A percentile compares a stretch with the other conserved stretches of the same genome.
Evolutionary conservation across 2,113 vertebrate species (phyloP).

Genomic region (Ranitomeya variabilis): DNA sequence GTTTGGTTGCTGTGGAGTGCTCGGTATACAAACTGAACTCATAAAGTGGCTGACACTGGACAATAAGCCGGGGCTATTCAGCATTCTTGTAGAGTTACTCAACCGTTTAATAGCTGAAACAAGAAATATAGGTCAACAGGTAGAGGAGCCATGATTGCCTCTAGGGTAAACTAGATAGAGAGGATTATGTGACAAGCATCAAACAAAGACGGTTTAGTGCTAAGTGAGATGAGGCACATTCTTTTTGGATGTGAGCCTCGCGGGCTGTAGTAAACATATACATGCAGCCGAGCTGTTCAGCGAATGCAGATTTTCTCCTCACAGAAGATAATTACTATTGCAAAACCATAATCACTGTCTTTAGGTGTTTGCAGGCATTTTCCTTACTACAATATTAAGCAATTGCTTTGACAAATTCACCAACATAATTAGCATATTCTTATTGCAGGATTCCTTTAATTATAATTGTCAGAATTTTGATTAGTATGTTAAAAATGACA

Average conservation of each 20-base stretch:
- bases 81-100: not conserved
- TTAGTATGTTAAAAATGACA: not conserved
- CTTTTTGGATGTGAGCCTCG: not conserved
- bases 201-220: slow-evolving; percentile 7
- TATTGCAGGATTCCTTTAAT: not conserved
- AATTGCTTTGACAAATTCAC: not conserved
- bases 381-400: not conserved
- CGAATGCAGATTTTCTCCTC: not conserved
- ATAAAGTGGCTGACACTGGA: not conserved
- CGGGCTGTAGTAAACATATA: not conserved
- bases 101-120: slow-evolving; percentile 33
- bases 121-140: slow-evolving; percentile 40
- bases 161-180: slow-evolving; percentile 14
- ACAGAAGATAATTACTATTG: not conserved
- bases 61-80: slow-evolving; percentile 11
- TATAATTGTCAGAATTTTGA: not conserved
- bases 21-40: slow-evolving; percentile 14
- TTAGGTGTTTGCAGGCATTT: not conserved
- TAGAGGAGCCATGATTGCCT: not conserved
- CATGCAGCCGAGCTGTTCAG: not conserved
- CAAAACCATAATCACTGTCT: not conserved
- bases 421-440: not conserved
- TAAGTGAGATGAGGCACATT: slow-evolving; percentile 7
- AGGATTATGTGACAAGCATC: slow-evolving; percentile 17
- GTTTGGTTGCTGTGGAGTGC: slow-evolving; percentile 15